phyloP scores from a whole-genome alignment of 2,113 vertebrate genomes.

The Pipra filicauda region DNA sequence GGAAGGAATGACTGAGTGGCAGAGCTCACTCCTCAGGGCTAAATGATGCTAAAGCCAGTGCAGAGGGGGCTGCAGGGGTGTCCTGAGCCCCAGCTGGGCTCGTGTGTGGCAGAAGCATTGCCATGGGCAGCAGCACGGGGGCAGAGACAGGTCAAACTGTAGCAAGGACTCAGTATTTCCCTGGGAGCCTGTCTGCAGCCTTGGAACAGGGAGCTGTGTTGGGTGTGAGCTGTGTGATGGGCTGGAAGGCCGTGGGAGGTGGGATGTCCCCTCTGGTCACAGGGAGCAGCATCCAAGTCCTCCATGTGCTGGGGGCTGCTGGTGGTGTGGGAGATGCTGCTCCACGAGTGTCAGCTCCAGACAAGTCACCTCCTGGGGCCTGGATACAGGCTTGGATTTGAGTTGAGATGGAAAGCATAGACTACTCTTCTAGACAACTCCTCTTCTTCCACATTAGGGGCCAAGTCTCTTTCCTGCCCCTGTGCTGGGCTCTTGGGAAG shows the following conservation, averaged over 20 bases:
- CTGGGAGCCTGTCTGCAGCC: not conserved
- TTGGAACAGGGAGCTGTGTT: not conserved
- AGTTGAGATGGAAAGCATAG: not conserved
- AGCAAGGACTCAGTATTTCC: accelerated
- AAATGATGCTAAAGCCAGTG: not conserved
- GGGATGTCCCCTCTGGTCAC: not conserved
- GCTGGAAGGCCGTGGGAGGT: not conserved
- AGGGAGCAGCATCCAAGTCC: not conserved
- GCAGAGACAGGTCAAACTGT: not conserved
- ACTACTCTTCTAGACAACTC: not conserved
- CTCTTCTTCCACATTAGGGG: not conserved
- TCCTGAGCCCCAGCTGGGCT: not conserved
- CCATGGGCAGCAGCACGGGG: not conserved
- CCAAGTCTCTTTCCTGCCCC: not conserved
- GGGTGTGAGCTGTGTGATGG: not conserved
- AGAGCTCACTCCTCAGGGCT: not conserved
- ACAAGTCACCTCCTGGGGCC: not conserved
- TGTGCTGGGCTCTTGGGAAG: not conserved
- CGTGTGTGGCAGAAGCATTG: accelerated
- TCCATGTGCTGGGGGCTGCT: not conserved
- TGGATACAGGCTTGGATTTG: not conserved
- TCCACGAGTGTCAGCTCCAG: not conserved
- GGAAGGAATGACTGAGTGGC: not conserved
- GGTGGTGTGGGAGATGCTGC: not conserved
- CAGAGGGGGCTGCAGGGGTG: not conserved